phyloP scores from a whole-genome alignment of 2,113 vertebrate genomes.

The Phylloscopus trochilus region DNA sequence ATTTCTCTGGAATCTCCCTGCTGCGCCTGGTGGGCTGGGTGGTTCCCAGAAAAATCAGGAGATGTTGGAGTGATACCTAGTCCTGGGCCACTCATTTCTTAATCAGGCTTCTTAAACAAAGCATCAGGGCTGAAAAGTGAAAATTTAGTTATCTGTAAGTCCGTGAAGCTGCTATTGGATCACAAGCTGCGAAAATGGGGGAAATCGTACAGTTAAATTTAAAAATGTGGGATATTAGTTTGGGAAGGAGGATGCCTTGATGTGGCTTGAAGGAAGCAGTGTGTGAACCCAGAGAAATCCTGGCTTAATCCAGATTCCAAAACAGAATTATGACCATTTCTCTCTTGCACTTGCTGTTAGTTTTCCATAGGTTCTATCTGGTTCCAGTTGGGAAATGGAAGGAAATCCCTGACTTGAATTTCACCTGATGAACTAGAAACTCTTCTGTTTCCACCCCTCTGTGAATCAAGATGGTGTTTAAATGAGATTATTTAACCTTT shows the following conservation, averaged over 20 bases:
- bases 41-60: slow-evolving; percentile 15
- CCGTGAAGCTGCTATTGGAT: not conserved
- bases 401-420: not conserved
- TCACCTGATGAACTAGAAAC: not conserved
- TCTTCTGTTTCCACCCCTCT: not conserved
- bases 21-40: not conserved
- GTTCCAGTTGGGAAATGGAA: slow-evolving; percentile 25
- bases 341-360: not conserved
- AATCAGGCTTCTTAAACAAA: not conserved
- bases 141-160: slow-evolving; percentile 31
- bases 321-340: not conserved
- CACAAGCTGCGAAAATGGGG: not conserved
- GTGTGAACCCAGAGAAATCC: not conserved
- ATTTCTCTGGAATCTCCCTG: slow-evolving; percentile 25
- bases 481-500: not conserved
- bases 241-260: not conserved
- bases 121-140: not conserved
- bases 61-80: not conserved
- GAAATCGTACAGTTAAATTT: not conserved
- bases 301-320: not conserved
- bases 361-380: not conserved
- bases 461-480: not conserved
- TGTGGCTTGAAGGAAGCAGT: slow-evolving; percentile 11
- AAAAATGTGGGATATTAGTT: not conserved
- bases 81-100: not conserved